Conservation (phyloP, 2,113 vertebrate species). For the Pheucticus melanocephalus region DNA sequence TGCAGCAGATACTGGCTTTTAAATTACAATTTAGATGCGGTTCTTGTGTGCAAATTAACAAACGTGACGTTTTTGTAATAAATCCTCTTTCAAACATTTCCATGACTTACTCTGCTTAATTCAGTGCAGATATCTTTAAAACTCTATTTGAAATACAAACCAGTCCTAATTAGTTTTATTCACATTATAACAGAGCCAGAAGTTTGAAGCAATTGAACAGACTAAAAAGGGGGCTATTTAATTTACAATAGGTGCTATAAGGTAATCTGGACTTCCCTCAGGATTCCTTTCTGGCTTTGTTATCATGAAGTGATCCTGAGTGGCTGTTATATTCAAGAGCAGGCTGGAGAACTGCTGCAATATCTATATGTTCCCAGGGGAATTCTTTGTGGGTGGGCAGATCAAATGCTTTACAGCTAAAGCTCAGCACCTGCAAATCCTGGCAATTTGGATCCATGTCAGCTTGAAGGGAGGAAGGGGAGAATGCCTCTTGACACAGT, state of each 20-base stretch:
- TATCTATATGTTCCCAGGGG: neutral
- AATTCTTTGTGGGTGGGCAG: constrained; percentile 51
- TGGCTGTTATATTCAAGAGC: neutral
- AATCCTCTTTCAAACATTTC: neutral
- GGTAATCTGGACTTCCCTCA: neutral
- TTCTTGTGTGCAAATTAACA: neutral
- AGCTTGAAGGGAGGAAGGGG: constrained; percentile 13
- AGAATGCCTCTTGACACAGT: constrained; percentile 11
- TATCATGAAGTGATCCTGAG: neutral
- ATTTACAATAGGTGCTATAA: neutral
- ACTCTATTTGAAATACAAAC: neutral
- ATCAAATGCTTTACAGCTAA: constrained; percentile 47
- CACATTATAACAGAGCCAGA: neutral
- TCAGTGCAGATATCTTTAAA: neutral
- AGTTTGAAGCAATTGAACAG: neutral
- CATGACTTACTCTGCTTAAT: neutral
- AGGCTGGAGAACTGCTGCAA: neutral
- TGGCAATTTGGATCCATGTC: constrained; percentile 25
- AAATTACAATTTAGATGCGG: neutral
- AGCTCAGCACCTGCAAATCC: constrained; percentile 53
- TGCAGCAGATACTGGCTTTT: neutral
- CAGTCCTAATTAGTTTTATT: neutral
- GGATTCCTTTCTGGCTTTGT: neutral
- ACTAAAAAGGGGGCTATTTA: neutral
- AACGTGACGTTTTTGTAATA: neutral